A percentile compares a stretch with the other conserved stretches of the same genome.
Evolutionary conservation across 2,888 invertebrate genomes (phyloP).

Genomic region (Phengaris arion): DNA sequence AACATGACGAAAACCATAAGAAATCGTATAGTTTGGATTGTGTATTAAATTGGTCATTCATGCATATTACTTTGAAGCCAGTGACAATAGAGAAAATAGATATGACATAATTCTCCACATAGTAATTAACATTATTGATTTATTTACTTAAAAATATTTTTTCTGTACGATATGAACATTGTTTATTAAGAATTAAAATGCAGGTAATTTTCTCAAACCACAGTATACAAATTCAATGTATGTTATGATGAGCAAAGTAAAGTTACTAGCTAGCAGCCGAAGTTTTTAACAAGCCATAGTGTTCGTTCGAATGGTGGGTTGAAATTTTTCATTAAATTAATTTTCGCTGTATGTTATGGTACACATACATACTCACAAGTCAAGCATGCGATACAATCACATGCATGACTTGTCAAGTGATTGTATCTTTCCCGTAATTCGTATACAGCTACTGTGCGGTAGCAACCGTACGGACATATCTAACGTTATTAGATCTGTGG

Average conservation of each 20-base stretch:
- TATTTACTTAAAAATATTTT: no score
- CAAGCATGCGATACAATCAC: not conserved
- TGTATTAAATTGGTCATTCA: slow-evolving; percentile 6
- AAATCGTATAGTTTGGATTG: not conserved
- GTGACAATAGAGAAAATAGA: not conserved
- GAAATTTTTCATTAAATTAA: no score
- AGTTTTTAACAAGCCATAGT: no score
- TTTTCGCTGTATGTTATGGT: no score
- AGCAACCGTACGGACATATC: not conserved
- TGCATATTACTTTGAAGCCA: not conserved
- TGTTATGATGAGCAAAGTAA: no score
- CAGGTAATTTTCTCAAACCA: no score
- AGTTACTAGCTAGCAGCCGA: no score
- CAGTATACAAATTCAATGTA: no score
- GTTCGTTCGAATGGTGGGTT: no score
- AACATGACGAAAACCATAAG: slow-evolving; percentile 14
- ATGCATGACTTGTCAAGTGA: not conserved
- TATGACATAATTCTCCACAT: not conserved
- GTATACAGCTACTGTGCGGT: not conserved
- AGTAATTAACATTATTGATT: not conserved
- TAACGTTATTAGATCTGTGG: slow-evolving; percentile 16
- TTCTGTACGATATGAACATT: no score
- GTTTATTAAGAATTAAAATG: no score
- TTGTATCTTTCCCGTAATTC: not conserved
- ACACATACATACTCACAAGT: no score